These are phyloP conservation scores for Metopia argyrocephala DNA, from an alignment of 2,888 invertebrate genomes.

Conservation along the genomic window DNA sequence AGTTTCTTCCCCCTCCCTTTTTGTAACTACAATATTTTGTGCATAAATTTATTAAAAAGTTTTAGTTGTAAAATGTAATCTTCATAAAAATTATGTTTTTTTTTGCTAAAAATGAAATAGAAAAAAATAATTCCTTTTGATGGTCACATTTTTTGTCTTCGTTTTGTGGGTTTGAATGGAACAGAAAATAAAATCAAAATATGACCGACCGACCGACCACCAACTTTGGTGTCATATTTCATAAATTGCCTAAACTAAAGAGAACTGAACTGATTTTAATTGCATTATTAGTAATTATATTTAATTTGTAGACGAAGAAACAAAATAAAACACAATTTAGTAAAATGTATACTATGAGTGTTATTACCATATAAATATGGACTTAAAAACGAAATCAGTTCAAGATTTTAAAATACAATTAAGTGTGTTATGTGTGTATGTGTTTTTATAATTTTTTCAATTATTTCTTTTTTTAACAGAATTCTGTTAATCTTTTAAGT, in stretches of 20 bases:
- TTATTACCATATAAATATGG: not conserved
- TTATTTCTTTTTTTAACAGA: not conserved
- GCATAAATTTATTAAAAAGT: too few species aligned
- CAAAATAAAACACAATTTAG: not conserved
- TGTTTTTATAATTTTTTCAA: not conserved
- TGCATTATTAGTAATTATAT: slow-evolving; percentile 77
- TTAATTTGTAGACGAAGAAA: slow-evolving; percentile 67
- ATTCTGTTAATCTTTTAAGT: not conserved
- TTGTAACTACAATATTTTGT: not conserved
- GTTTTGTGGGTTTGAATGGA: not conserved
- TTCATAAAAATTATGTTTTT: not conserved
- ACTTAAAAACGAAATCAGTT: not conserved
- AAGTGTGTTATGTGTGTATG: too few species aligned
- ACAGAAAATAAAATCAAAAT: not conserved
- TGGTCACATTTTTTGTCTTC: slow-evolving; percentile 55
- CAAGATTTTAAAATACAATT: not conserved
- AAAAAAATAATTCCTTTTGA: slow-evolving; percentile 44
- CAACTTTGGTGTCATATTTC: slow-evolving; percentile 31
- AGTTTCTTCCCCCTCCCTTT: too few species aligned
- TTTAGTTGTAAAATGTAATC: not conserved
- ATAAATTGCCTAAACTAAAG: not conserved
- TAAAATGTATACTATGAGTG: not conserved
- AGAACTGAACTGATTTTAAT: slow-evolving; percentile 69
- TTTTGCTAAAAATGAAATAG: too few species aligned
- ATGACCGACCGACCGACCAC: not conserved